These are phyloP conservation scores for Apodemia duryi DNA, from an alignment of 2,888 invertebrate species.

Conservation along the genomic window DNA sequence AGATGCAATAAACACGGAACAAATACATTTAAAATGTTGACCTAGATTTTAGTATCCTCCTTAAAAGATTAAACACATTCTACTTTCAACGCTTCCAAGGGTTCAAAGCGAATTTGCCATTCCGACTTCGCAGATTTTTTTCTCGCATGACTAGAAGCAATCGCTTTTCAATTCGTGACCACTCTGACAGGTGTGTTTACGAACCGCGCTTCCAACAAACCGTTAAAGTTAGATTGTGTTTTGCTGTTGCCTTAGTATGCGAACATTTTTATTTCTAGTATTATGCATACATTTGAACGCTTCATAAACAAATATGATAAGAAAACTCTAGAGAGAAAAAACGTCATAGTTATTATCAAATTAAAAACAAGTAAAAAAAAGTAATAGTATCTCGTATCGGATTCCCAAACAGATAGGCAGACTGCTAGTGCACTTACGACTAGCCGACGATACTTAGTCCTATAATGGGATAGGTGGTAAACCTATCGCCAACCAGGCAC, in stretches of 20 bases:
- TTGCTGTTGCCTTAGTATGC: conserved; percentile 17
- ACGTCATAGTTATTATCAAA: no score
- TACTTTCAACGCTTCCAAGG: neutral
- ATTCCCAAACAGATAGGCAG: no score
- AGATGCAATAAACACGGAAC: conserved; percentile 1
- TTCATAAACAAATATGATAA: neutral
- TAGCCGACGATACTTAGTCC: no score
- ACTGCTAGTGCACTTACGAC: no score
- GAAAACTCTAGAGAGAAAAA: no score
- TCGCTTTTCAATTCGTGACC: conserved; percentile 67
- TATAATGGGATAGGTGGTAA: no score
- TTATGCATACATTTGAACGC: neutral
- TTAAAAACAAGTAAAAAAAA: no score
- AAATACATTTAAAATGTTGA: conserved; percentile 5
- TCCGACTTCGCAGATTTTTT: conserved; percentile 14
- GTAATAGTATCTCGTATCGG: no score
- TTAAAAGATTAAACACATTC: conserved; percentile 8
- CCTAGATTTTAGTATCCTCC: conserved; percentile 11
- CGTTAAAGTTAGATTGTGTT: conserved; percentile 56
- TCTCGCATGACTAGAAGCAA: conserved; percentile 56
- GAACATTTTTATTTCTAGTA: conserved; percentile 14
- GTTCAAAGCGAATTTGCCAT: conserved; percentile 5
- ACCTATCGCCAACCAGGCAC: no score
- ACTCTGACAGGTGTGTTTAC: conserved; percentile 59
- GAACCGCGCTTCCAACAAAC: conserved; percentile 49